Base-by-base conservation (phyloP, 2,113 vertebrate genomes). In the Anoplopoma fimbria region DNA sequence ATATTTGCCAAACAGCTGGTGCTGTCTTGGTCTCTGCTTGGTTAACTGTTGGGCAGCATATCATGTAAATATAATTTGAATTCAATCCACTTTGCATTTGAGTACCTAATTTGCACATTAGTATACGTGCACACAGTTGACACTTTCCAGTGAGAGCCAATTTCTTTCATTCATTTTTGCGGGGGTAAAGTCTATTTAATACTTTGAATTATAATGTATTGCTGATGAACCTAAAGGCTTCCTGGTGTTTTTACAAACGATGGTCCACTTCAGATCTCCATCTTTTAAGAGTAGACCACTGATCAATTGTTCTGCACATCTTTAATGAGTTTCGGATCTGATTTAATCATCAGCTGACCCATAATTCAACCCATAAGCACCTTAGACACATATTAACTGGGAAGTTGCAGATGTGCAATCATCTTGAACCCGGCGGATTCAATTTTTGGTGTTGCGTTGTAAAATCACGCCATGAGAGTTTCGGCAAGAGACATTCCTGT, bases 401-500 rank as follows among this genome's bases (percentile, higher is more conserved):
- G 60, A 81, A 80, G 69, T 51, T 82, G 77, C 74, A 83, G 68
- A 81, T 72, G 61, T 85, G 38, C 5, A 9, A 69, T 77, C 64
- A 29, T 74, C 45, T 76, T 69, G 15, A 49, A 45, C 27, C 10
- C 3, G 14, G n/a, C 14, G 38, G 69, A 69, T 83, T 85, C 47
- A 19, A 13, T 81, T 69, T 69, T 27, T 36, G 83, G 70, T 65
- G 51, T 79, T 36, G 36, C 51, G n/a, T 67, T 78, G 82, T 87
- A 80, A 71, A 76, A 75, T 74, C 65, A 55, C n/a, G 13, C 9
- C 27, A 8, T 38, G 61, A 27, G 42, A 64, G 69, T 83, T 75
- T 67, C 72, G 65, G 79, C 83, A 42, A 72, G 77, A 65, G 73
- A 75, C 72, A 79, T 80, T 87, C 71, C 84, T 57, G 70, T 80